These are phyloP conservation scores for Tyrannus savana DNA, from an alignment of 2,113 vertebrate species.

Conservation along the genomic window DNA sequence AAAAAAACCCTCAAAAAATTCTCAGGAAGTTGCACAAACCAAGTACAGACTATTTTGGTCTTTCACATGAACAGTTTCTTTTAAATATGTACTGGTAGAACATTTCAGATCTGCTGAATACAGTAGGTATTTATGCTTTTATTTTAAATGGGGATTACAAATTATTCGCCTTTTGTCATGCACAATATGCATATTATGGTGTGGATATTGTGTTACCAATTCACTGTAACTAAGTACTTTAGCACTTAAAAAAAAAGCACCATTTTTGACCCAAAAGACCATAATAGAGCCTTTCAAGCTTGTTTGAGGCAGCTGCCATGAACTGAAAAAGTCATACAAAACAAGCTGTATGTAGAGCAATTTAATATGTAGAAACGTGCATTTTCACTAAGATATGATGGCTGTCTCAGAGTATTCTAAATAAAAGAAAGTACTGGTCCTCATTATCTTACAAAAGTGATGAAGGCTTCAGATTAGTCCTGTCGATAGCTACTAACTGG, in stretches of 20 bases:
- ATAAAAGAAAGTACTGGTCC: neutral
- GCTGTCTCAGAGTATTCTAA: slow-evolving; percentile 37
- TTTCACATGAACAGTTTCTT: slow-evolving; percentile 8
- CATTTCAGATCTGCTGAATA: slow-evolving; percentile 50
- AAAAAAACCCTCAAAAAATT: neutral
- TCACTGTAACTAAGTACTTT: slow-evolving; percentile 69
- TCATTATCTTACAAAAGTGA: slow-evolving; percentile 6
- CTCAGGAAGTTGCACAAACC: slow-evolving; percentile 14
- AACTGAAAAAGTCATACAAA: slow-evolving; percentile 43
- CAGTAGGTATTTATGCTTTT: slow-evolving; percentile 64
- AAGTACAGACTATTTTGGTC: neutral
- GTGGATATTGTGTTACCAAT: slow-evolving; percentile 66
- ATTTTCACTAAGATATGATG: slow-evolving; percentile 63
- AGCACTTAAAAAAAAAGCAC: slow-evolving; percentile 30
- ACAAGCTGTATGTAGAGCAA: slow-evolving; percentile 25
- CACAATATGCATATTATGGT: slow-evolving; percentile 54
- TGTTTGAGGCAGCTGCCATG: slow-evolving; percentile 52
- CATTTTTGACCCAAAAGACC: slow-evolving; percentile 21
- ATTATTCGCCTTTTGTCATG: slow-evolving; percentile 65
- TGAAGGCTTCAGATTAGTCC: slow-evolving; percentile 41
- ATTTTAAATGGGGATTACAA: slow-evolving; percentile 70
- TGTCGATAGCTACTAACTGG: slow-evolving; percentile 7
- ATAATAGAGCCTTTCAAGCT: slow-evolving; percentile 60
- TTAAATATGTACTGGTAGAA: slow-evolving; percentile 32
- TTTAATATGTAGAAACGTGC: slow-evolving; percentile 49